These are phyloP conservation scores for Meloidogyne exigua DNA, from an alignment of 1,140 invertebrate genomes.

Conservation along the genomic window DNA sequence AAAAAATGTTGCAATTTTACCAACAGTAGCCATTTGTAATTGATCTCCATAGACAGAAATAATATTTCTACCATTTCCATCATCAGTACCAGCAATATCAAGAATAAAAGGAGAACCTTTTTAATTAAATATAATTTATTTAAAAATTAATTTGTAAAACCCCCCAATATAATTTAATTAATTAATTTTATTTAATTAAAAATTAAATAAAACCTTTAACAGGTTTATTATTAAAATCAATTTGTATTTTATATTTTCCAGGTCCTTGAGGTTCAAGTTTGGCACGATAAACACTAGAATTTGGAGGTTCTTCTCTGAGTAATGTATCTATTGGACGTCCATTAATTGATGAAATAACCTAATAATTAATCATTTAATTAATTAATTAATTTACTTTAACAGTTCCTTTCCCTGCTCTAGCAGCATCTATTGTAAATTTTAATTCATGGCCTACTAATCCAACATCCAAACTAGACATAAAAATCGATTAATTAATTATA, in stretches of 20 bases:
- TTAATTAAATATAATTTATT: neutral
- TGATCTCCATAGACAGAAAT: constrained; percentile 72
- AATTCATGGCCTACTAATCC: constrained; percentile 75
- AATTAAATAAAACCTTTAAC: constrained; percentile 70
- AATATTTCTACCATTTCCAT: constrained; percentile 26
- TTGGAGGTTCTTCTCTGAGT: constrained; percentile 76
- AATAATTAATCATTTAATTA: neutral
- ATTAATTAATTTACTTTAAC: constrained; percentile 68
- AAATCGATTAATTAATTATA: neutral
- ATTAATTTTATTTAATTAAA: neutral
- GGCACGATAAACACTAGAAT: constrained; percentile 8
- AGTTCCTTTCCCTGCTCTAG: constrained; percentile 80
- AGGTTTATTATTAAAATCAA: constrained; percentile 91
- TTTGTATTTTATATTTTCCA: constrained; percentile 86
- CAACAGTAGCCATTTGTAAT: constrained; percentile 70
- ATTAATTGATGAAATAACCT: constrained; percentile 44
- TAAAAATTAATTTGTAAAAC: neutral
- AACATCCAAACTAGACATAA: constrained; percentile 70
- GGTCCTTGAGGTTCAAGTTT: constrained; percentile 79
- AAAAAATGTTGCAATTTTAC: constrained; percentile 70
- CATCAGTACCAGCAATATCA: constrained; percentile 66
- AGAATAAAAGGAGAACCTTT: constrained; percentile 69
- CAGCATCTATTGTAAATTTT: constrained; percentile 79
- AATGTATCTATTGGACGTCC: constrained; percentile 76
- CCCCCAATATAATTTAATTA: no score